phyloP scores from a whole-genome alignment of 2,113 vertebrate genomes.

The Takifugu bimaculatus region DNA sequence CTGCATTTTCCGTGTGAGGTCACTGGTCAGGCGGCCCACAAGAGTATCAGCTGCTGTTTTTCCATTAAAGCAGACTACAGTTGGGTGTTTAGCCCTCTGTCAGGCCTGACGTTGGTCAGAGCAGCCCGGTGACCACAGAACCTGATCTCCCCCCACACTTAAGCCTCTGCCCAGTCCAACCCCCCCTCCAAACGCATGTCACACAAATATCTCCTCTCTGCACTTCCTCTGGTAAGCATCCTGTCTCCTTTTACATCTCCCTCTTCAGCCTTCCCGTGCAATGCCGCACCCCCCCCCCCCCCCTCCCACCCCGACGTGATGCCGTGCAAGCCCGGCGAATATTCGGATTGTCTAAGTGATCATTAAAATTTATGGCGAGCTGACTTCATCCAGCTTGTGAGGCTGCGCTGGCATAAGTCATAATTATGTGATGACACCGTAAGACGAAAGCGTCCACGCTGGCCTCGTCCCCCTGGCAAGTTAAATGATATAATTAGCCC shows the following conservation, averaged over 20 bases:
- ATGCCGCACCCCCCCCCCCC: conserved; percentile 51
- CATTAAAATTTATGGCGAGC: conserved; percentile 74
- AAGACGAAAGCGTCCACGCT: conserved; percentile 53
- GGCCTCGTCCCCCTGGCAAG: conserved; percentile 57
- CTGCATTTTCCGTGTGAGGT: too few relatives aligned
- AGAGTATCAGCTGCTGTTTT: conserved; percentile 71
- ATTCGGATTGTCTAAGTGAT: conserved; percentile 68
- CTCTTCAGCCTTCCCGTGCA: conserved; percentile 14
- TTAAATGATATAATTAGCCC: conserved; percentile 74
- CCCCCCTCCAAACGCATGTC: conserved; percentile 34
- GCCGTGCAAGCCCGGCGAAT: conserved; percentile 40
- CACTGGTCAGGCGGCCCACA: conserved; percentile 56
- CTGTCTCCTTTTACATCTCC: conserved; percentile 1
- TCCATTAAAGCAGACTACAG: conserved; percentile 60
- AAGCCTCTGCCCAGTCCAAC: conserved; percentile 39
- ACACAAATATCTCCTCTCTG: neutral
- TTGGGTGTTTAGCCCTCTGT: conserved; percentile 60
- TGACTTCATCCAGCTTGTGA: conserved; percentile 74
- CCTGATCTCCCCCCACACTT: conserved; percentile 52
- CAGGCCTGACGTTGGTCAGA: conserved; percentile 53
- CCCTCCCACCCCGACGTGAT: conserved; percentile 33
- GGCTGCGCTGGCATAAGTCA: conserved; percentile 73
- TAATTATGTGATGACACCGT: conserved; percentile 73
- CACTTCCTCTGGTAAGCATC: conserved; percentile 1
- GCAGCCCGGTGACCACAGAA: conserved; percentile 60